Base-by-base conservation (phyloP, 2,888 invertebrate species). In the Mactromeris polynyma region DNA sequence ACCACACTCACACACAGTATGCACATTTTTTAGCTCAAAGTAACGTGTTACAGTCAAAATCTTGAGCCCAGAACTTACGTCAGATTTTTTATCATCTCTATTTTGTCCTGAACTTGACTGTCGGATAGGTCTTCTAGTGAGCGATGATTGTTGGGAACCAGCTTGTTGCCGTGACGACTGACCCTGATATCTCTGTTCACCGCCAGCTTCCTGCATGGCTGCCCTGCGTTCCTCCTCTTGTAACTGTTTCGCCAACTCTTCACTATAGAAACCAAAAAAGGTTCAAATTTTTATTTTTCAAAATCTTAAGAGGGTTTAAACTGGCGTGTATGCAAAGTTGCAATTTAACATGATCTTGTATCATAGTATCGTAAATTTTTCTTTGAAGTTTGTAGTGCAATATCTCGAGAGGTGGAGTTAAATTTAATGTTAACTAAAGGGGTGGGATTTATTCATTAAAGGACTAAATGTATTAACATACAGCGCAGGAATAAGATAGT, bases 191-290 rank as follows among this genome's bases (percentile, higher is more conserved):
- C 58, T 33, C 77, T 86, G 81, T n/a, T 51, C 77, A 38, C 31
- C 83, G 19, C 38, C 85, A 42, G 46, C 69, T 36, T 85, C 89
- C 31, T 54, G 83, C 81, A 64, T 73, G 14, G 95, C 96, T 36
- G 94, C 94, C n/a, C 95, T 88, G 86, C 97, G 94, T 91, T 97
- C 97, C 91, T 97, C 97, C 87, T 97, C 97, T 91, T 97, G 97
- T 7, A 97, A 94, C 73, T 95, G 93, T 91, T 96, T 94, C 26
- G 97, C 97, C 83, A 97, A 92, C 91, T 97, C 97, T 92, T 96
- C 97, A 94, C 97, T 97, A 26, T 9, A 64, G 58, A 64, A 26
- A 64, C 11, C 26, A 64, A 7, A 64, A 64, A 64, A 64, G 58
- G 26, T 64, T 2, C 0, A 64, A 51, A 51, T 9, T 6, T 51